These are phyloP conservation scores for Megaptera novaeangliae DNA, from an alignment of 2,113 vertebrate genomes.

Conservation along the genomic window DNA sequence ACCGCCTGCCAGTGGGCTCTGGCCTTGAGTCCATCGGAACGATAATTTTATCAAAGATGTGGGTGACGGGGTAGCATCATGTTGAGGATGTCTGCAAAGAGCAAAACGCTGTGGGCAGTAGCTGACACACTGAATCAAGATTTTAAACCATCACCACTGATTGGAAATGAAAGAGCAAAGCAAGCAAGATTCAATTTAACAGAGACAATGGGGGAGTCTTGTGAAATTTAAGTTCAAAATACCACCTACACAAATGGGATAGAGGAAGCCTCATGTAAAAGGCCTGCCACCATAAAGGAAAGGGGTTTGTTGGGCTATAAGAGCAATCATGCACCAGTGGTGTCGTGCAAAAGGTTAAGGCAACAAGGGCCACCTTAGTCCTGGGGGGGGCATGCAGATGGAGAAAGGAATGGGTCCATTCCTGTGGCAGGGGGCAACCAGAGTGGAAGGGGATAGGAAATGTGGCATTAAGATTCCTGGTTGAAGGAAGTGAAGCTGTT, in stretches of 20 bases:
- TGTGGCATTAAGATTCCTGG: not conserved
- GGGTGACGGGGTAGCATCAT: conserved; percentile 26
- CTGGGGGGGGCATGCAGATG: not conserved
- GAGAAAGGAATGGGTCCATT: not conserved
- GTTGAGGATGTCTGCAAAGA: conserved; percentile 43
- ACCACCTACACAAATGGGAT: not conserved
- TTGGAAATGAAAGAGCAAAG: conserved; percentile 64
- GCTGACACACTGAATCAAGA: conserved; percentile 61
- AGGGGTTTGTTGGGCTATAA: not conserved
- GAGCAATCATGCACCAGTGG: not conserved
- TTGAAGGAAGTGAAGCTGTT: not conserved
- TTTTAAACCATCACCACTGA: conserved; percentile 58
- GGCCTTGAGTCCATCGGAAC: conserved; percentile 3
- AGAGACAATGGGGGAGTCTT: conserved; percentile 44
- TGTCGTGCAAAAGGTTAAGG: not conserved
- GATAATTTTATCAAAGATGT: conserved; percentile 38
- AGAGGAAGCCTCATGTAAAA: not conserved
- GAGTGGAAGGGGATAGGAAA: not conserved
- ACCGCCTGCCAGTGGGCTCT: conserved; percentile 10
- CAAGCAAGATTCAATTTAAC: conserved; percentile 62
- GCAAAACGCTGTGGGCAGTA: conserved; percentile 53
- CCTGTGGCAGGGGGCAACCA: not conserved
- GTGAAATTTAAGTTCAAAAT: conserved; percentile 46
- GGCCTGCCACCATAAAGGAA: not conserved
- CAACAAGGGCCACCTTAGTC: not conserved